Conservation (phyloP, 1,140 invertebrate genomes). For the Brachionus koreanus region DNA sequence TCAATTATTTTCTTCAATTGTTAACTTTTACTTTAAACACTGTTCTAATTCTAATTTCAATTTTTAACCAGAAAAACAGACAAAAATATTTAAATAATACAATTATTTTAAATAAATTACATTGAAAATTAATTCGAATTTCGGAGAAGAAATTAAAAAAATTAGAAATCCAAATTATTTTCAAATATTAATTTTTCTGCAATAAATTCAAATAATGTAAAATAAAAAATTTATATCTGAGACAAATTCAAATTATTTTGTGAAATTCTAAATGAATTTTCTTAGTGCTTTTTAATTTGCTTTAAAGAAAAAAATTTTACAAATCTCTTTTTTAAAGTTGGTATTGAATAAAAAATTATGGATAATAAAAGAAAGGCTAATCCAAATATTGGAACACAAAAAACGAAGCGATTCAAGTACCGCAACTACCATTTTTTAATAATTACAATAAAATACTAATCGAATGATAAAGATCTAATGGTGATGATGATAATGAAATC, state of each 20-base stretch:
- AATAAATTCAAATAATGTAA: background rate
- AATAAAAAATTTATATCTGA: background rate
- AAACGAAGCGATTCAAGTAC: slow-evolving; percentile 40
- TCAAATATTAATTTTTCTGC: background rate
- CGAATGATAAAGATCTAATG: background rate
- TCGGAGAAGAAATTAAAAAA: no score
- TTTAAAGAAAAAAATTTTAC: no score
- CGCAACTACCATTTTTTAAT: background rate
- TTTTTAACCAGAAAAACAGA: no score
- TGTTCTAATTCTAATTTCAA: no score
- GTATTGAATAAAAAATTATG: background rate
- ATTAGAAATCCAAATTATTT: no score
- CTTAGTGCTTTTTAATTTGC: background rate
- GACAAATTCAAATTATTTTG: background rate
- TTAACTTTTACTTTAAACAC: no score
- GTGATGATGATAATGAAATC: slow-evolving; percentile 23
- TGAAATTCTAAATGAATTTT: background rate
- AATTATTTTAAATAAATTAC: no score
- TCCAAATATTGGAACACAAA: background rate
- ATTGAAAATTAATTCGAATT: no score
- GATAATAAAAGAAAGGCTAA: slow-evolving; percentile 43
- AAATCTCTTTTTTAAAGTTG: no score
- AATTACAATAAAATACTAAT: background rate
- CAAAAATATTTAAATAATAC: no score
- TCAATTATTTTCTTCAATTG: no score